Base-by-base conservation (phyloP, 1,140 invertebrate genomes). In the Macrobrachium rosenbergii region DNA sequence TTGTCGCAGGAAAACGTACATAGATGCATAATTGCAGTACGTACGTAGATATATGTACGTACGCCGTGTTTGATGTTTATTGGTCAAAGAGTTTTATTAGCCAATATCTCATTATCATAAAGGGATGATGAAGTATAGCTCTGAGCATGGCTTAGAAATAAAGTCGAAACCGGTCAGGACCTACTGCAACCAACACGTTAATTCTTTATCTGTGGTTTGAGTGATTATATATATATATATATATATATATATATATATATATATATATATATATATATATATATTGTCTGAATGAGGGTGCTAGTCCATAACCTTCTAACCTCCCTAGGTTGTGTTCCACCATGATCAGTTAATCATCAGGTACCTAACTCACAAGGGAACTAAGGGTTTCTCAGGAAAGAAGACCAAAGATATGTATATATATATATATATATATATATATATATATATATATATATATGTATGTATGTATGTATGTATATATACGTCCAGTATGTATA, bases 191-290 rank as follows among this genome's bases (percentile, higher is more conserved):
- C 28, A 37, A 3, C 1, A 37, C 28, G 28, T 37, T 37, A 37
- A 2, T 37, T 37, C 28, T 37, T 37, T 3, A 37, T 3, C 28
- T 37, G 23, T 64, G 14, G 7, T n/a, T 37, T 37, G 3, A n/a
- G n/a, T n/a, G n/a, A n/a, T n/a, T 69, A 69, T 69, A 69, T 69
- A 69, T 23, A 69, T 69, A 69, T 69, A 69, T 69, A 21, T 69
- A 69, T 23, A 69, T 21, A 69, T 69, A 69, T 69, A 5, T 69
- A 69, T 21, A 21, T 69, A 69, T 69, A 69, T 69, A 69, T 69
- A 23, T 69, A 21, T 69, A 69, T 69, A 69, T 69, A 23, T 69
- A 69, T 69, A 21, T 69, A 69, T 69, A 23, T 69, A 69, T 37
- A 37, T 37, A 37, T 37, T 37, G 28, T 37, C 1, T 37, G 28